Evolutionary conservation across 1,140 invertebrate genomes (phyloP).

Genomic region (Leptoteleia sp.): DNA sequence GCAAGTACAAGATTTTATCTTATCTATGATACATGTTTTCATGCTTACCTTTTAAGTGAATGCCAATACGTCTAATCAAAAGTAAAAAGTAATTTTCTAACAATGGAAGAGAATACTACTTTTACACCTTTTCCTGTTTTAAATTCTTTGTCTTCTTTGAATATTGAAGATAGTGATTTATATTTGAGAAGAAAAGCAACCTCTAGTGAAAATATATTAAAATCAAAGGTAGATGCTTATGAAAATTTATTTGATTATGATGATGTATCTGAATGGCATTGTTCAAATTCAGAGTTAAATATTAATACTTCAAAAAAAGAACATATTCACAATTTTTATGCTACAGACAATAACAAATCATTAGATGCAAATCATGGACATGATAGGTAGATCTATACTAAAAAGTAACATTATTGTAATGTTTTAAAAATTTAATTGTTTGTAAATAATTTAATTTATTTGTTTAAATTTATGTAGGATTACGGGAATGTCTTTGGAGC

Average conservation of each 20-base stretch:
- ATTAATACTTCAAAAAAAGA: conserved; percentile 18
- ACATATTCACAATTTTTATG: conserved; percentile 35
- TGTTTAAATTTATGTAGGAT: conserved; percentile 82
- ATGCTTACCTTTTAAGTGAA: conserved; percentile 5
- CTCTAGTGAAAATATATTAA: conserved; percentile 34
- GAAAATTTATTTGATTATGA: conserved; percentile 34
- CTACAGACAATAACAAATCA: conserved; percentile 14
- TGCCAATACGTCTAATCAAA: background rate
- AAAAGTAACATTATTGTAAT: conserved; percentile 16
- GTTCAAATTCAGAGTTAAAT: conserved; percentile 1
- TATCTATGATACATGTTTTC: conserved; percentile 15
- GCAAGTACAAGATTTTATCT: conserved; percentile 39
- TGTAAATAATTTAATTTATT: conserved; percentile 21
- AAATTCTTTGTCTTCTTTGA: conserved; percentile 27
- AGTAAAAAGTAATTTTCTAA: conserved; percentile 14
- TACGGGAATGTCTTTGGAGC: conserved; percentile 90
- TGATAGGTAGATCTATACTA: conserved; percentile 32
- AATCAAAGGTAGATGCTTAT: conserved; percentile 9
- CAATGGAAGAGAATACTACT: conserved; percentile 30
- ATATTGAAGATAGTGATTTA: conserved; percentile 46
- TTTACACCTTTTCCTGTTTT: conserved; percentile 45
- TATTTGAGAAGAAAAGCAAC: conserved; percentile 50
- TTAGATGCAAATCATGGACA: conserved; percentile 22
- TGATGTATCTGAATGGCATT: conserved; percentile 21
- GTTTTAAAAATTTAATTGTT: background rate